Conservation (phyloP, 2,888 invertebrate species). For the Seira sanloemensis region DNA sequence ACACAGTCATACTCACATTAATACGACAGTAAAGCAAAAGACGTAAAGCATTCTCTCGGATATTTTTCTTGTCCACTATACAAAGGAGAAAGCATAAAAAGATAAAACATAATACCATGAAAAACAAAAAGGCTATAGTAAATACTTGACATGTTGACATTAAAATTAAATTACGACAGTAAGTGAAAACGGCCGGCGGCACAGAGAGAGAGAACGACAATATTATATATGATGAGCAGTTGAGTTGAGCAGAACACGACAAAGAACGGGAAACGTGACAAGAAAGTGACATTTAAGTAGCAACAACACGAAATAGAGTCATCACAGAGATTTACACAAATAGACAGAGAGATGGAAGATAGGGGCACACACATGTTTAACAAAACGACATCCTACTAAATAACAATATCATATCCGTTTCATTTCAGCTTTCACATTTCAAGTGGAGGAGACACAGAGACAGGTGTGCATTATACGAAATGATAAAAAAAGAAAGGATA, state of each 20-base stretch:
- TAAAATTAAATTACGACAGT: neutral
- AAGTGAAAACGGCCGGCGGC: neutral
- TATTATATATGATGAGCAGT: neutral
- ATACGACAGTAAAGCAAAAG: neutral
- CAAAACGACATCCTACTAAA: slow-evolving; percentile 4
- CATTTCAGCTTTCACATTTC: neutral
- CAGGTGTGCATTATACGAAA: neutral
- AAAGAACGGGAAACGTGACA: neutral
- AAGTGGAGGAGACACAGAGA: neutral
- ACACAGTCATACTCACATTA: neutral
- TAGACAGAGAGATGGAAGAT: neutral
- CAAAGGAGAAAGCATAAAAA: neutral
- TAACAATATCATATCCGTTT: neutral
- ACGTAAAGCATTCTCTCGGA: neutral
- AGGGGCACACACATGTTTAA: neutral
- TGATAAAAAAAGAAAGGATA: too few species aligned
- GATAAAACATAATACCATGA: neutral
- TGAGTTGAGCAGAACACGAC: neutral
- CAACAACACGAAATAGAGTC: neutral
- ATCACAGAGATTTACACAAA: neutral
- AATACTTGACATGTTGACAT: neutral
- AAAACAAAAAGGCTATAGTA: neutral
- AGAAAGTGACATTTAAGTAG: neutral
- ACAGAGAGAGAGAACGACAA: neutral
- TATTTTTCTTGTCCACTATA: neutral